These are phyloP conservation scores for Globia sparganii DNA, from an alignment of 2,888 invertebrate species.

Conservation along the genomic window DNA sequence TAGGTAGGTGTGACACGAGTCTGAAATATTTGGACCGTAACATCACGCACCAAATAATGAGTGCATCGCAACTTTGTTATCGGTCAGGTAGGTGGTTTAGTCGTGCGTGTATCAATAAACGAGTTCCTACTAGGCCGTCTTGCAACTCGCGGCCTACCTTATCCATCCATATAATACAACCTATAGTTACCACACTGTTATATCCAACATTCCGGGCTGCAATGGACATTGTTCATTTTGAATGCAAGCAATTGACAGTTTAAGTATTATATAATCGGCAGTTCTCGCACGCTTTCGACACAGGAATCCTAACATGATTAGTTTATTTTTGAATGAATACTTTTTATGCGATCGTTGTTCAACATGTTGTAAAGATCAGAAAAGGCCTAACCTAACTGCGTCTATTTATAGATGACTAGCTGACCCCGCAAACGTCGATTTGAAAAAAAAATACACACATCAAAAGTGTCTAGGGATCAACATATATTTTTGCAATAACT, in stretches of 20 bases:
- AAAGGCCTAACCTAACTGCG: conserved; percentile 13
- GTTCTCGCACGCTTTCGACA: conserved; percentile 68
- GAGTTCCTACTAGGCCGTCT: conserved; percentile 57
- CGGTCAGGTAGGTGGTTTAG: conserved; percentile 64
- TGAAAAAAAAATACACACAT: too few species aligned
- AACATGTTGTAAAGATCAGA: conserved; percentile 36
- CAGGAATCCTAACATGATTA: conserved; percentile 65
- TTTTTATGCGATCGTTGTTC: conserved; percentile 48
- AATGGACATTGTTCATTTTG: conserved; percentile 46
- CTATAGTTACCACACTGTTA: conserved; percentile 59
- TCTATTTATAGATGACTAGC: not conserved
- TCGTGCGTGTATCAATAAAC: conserved; percentile 57
- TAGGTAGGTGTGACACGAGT: conserved; percentile 25
- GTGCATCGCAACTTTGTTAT: conserved; percentile 67
- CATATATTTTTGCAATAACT: too few species aligned
- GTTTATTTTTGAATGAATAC: conserved; percentile 61
- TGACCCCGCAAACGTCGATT: too few species aligned
- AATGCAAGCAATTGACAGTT: conserved; percentile 53
- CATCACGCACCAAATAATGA: conserved; percentile 41
- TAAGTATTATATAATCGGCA: conserved; percentile 63
- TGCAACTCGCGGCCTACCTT: conserved; percentile 43
- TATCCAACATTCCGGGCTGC: conserved; percentile 43
- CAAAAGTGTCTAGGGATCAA: too few species aligned
- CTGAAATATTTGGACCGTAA: conserved; percentile 53
- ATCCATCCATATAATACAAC: conserved; percentile 54